Evolutionary conservation across 2,113 vertebrate species (phyloP), one percentile per base, ranked within the genome.

Genomic region (Lutjanus erythropterus): DNA sequence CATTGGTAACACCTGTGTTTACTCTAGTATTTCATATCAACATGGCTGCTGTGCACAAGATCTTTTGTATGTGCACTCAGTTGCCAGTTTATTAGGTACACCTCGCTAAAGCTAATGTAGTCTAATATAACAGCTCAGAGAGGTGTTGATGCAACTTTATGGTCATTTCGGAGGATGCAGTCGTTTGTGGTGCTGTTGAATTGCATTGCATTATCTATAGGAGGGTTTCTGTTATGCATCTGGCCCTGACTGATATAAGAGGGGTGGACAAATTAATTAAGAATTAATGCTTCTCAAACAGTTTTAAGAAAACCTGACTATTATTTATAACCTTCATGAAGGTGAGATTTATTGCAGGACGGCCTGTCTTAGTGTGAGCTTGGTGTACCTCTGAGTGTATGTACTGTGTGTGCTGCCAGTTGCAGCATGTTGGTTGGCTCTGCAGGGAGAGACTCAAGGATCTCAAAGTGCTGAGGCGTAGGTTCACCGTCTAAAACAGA

Each of bases 391-490:
- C n/a, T 2, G 3, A 58, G 55, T 19, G 6, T 29, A 5, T n/a
- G 8, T 5, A 3, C 8, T 16, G 21, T 27, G 71, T 47, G 65
- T 39, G 60, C 15, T 44, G 47, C 33, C 18, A 23, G 60, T 62
- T 47, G 58, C 78, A 69, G 61, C 52, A 21, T 73, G 73, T 59
- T 25, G 59, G 59, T 42, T 14, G 66, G 50, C 19, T 33, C 83
- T 73, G 77, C 65, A 71, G 73, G 25, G 19, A 64, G 47, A 75
- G 25, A 67, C 64, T 46, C 3, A 9, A 79, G 25, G 74, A 81
- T 72, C 66, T 47, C 55, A 76, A 75, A 84, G 61, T 75, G 78
- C 81, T 81, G 83, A 90, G 79, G 65, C 19, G 5, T 9, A 66
- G 61, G 61, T 41, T 83, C 31, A 52, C n/a, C 0, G 3, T 58